Evolutionary conservation across 92 coral and sea anemone genomes (phyloP), one percentile per base, ranked within the genome.

Genomic region (Scolanthus callimorphus): DNA sequence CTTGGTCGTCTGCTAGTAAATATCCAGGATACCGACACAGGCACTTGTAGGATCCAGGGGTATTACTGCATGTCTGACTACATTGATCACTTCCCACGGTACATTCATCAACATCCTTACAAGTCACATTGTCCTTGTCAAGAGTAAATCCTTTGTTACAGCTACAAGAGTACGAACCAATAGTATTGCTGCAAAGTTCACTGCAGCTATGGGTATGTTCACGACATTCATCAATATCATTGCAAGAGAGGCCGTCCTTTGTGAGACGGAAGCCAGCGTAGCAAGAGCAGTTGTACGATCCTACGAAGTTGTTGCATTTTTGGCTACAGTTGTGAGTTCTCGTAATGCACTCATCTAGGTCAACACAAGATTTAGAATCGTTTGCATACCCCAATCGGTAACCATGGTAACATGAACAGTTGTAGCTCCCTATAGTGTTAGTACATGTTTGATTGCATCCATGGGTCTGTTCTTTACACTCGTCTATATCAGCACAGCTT

Each of bases 41-140:
- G 21, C 66, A 60, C 3, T 2, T 20, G 34, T 20, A 60, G 9
- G 51, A 11, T 37, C 66, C 66, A 17, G 2, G 2, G 17, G 17
- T 60, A 28, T 60, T 60, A 12, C 9, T 2, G 30, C 66, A 60
- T 3, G 1, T 2, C 24, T 60, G 66, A 26, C 51, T 38, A 52
- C 66, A 60, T 12, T 43, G 12, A n/a, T 39, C 27, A n/a, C 3
- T 6, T 1, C 24, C n/a, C 0, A 17, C n/a, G 1, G 6, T 1
- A 17, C 66, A 60, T 24, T 60, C 66, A 10, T 60, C 47, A 44
- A 60, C 37, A 17, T 60, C 66, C 4, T 20, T 2, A 43, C 66
- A 60, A 4, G 66, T 38, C 11, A n/a, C 22, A 19, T 60, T 17
- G 11, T 43, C 29, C 1, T 30, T 23, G 31, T 4, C 31, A 19